Evolutionary conservation across 2,888 invertebrate species (phyloP), one percentile per base, ranked within the genome.

Genomic region (Abrostola tripartita): DNA sequence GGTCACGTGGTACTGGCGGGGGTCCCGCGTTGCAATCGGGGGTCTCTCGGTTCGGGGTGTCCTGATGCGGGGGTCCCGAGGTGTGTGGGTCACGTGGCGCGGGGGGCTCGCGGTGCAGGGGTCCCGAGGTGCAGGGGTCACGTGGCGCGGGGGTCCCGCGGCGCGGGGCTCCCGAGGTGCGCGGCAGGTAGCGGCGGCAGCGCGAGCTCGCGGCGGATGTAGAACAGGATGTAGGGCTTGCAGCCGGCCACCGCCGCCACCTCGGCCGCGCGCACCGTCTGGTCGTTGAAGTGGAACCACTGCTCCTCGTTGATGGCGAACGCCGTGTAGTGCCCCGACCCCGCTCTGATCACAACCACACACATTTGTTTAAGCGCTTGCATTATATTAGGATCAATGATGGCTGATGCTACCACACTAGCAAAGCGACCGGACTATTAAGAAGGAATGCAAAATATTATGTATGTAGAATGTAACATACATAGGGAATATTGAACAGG

Each of bases 271-370:
- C 97, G 96, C n/a, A 98, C 98, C 0, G 96, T 96, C 82, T 97
- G 97, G 92, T 98, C 98, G 93, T 98, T 97, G 95, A 97, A 98
- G 90, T 97, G 97, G 92, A 97, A 97, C 98, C 98, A 98, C 77
- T 96, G 96, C 54, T 96, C 96, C 78, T 97, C 97, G 93, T 97
- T 97, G 78, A 96, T 96, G 52, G 97, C 97, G 91, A 97, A 98
- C 69, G 98, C 96, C 62, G 98, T 97, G 94, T 98, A 98, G 90
- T 98, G 98, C 41, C 98, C 98, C 41, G 97, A 97, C 0, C 97
- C 97, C 58, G 97, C 97, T 35, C 97, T 97, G 92, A 35, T 93
- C 93, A 65, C 58, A 71, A 61, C 49, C 50, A 61, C 5, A 8
- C 7, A 7, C 1, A 14, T 47, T 9, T 24, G 44, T 24, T 4